phyloP scores from a whole-genome alignment of 2,888 invertebrate species.

The Athetis lepigone region DNA sequence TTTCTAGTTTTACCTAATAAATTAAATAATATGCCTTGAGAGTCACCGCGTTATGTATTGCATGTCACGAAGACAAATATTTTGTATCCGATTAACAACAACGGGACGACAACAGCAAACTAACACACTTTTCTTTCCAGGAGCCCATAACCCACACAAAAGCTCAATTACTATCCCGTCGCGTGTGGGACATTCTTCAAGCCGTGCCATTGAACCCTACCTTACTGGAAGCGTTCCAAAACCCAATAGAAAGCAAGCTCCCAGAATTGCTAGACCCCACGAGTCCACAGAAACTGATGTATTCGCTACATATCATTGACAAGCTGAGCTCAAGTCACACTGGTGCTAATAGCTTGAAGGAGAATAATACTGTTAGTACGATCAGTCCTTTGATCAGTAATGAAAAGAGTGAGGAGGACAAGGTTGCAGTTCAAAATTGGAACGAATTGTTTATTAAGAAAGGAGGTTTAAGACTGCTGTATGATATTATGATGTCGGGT shows the following conservation, averaged over 20 bases:
- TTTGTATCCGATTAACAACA: no score
- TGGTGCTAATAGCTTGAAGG: slow-evolving; percentile 74
- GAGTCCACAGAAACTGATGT: slow-evolving; percentile 98
- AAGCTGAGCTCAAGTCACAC: slow-evolving; percentile 82
- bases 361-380: slow-evolving; percentile 68
- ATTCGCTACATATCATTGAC: slow-evolving; percentile 96
- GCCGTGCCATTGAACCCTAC: slow-evolving; percentile 97
- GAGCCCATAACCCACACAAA: slow-evolving; percentile 95
- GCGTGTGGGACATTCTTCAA: slow-evolving; percentile 98
- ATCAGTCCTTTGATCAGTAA: slow-evolving; percentile 42
- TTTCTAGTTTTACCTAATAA: no score
- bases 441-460: slow-evolving; percentile 95
- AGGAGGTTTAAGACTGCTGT: slow-evolving; percentile 96
- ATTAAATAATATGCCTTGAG: no score
- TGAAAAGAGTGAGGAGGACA: slow-evolving; percentile 82
- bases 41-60: background rate
- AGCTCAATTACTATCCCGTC: slow-evolving; percentile 96
- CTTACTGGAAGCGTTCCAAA: slow-evolving; percentile 95
- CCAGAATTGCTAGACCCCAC: slow-evolving; percentile 95
- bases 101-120: no score
- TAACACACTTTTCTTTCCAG: slow-evolving; percentile 73
- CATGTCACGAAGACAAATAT: no score
- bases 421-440: slow-evolving; percentile 90
- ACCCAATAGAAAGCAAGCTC: slow-evolving; percentile 92
- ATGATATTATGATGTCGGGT: slow-evolving; percentile 98